phyloP scores from a whole-genome alignment of 2,797 vertebrate genomes.

The Chiloscyllium punctatum region DNA sequence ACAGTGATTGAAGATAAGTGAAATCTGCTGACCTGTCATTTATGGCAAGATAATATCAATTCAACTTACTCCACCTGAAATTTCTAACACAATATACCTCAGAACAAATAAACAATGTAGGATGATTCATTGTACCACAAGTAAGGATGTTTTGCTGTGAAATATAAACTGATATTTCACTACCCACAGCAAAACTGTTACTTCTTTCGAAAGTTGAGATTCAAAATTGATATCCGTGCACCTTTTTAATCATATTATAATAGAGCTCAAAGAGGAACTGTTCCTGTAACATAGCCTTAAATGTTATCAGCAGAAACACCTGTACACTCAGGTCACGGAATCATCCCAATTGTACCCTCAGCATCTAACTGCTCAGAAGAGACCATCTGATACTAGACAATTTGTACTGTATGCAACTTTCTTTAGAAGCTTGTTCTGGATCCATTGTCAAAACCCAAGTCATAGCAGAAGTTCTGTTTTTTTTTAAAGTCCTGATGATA shows the following conservation, averaged over 20 bases:
- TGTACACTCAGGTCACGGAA: neutral
- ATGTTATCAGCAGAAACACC: neutral
- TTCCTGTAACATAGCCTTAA: neutral
- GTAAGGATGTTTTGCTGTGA: neutral
- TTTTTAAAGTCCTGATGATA: no score
- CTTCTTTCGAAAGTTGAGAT: neutral
- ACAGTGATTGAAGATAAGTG: neutral
- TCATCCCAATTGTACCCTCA: neutral
- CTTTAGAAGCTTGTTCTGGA: neutral
- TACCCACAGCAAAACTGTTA: constrained; percentile 12
- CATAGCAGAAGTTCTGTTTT: no score
- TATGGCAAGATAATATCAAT: neutral
- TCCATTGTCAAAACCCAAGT: neutral
- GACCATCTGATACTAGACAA: neutral
- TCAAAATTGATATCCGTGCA: neutral
- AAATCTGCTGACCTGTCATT: neutral
- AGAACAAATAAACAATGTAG: constrained; percentile 1
- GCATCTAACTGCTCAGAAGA: neutral
- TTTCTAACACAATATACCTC: constrained; percentile 14
- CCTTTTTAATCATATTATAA: neutral
- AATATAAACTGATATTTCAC: constrained; percentile 19
- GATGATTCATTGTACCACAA: neutral
- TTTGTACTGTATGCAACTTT: neutral
- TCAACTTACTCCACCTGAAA: neutral
- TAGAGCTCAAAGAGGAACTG: neutral